These are phyloP conservation scores for Troilus luridus DNA, from an alignment of 2,888 invertebrate genomes.

Conservation along the genomic window DNA sequence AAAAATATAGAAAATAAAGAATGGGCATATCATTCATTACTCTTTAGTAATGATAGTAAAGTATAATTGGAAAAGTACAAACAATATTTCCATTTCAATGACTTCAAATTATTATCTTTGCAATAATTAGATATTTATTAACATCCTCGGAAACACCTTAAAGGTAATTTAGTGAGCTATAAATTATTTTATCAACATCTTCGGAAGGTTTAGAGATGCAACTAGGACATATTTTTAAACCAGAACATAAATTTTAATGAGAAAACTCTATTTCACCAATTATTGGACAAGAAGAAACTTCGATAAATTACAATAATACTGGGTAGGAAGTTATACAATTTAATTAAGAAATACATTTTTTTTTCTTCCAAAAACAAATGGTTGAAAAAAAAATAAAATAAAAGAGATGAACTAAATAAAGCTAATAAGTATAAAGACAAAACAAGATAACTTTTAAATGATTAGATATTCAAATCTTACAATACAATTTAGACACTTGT, in stretches of 20 bases:
- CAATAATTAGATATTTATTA: background rate
- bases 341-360: background rate
- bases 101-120: background rate
- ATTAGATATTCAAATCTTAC: constrained; percentile 2
- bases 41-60: background rate
- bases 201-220: background rate
- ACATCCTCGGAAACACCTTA: background rate
- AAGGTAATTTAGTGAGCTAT: background rate
- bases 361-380: background rate
- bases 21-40: background rate
- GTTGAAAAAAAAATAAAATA: background rate
- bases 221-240: background rate
- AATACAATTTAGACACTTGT: background rate
- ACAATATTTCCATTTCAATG: background rate
- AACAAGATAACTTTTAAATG: background rate
- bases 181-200: background rate
- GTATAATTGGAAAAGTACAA: background rate
- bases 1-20: background rate
- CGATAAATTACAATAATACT: background rate
- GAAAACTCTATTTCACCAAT: background rate
- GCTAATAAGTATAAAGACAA: background rate
- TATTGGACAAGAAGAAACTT: background rate
- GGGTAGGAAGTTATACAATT: background rate
- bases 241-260: background rate
- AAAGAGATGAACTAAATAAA: background rate